phyloP scores from a whole-genome alignment of 2,888 invertebrate genomes.

The Temnothorax rugatulus region DNA sequence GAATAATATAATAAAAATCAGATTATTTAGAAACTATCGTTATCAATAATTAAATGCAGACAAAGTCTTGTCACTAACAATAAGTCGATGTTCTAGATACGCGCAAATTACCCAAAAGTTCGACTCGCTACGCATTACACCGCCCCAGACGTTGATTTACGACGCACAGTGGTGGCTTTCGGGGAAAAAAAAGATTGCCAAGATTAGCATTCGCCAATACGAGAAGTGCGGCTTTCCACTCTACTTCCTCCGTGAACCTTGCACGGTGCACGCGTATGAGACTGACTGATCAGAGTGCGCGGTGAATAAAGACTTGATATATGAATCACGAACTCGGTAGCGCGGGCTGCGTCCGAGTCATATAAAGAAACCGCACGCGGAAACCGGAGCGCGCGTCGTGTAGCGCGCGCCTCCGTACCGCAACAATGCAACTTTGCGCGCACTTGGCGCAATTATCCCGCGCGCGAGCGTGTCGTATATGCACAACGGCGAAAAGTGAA shows the following conservation, averaged over 20 bases:
- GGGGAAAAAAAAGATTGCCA: not conserved
- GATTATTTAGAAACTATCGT: not conserved
- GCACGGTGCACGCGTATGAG: slow-evolving; percentile 20
- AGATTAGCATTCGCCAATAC: slow-evolving; percentile 26
- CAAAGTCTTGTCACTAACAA: not conserved
- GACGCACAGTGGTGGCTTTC: not conserved
- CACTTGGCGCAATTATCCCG: slow-evolving; percentile 48
- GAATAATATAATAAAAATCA: not conserved
- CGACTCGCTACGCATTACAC: not conserved
- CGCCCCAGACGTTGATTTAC: not conserved
- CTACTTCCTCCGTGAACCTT: slow-evolving; percentile 52
- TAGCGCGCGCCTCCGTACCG: not conserved
- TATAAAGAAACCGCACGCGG: slow-evolving; percentile 29
- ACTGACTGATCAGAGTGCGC: slow-evolving; percentile 24
- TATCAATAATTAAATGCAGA: not conserved
- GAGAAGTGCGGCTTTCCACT: slow-evolving; percentile 50
- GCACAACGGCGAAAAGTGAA: slow-evolving; percentile 54
- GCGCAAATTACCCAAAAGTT: not conserved
- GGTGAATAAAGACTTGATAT: slow-evolving; percentile 14
- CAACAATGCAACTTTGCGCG: slow-evolving; percentile 40
- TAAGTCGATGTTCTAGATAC: not conserved
- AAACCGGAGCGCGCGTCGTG: slow-evolving; percentile 24
- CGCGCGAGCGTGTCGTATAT: slow-evolving; percentile 48
- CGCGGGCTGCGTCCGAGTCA: not conserved
- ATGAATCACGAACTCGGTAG: slow-evolving; percentile 41